These are phyloP conservation scores for Campylomormyrus numenius DNA, from an alignment of 2,113 vertebrate species.

Conservation along the genomic window DNA sequence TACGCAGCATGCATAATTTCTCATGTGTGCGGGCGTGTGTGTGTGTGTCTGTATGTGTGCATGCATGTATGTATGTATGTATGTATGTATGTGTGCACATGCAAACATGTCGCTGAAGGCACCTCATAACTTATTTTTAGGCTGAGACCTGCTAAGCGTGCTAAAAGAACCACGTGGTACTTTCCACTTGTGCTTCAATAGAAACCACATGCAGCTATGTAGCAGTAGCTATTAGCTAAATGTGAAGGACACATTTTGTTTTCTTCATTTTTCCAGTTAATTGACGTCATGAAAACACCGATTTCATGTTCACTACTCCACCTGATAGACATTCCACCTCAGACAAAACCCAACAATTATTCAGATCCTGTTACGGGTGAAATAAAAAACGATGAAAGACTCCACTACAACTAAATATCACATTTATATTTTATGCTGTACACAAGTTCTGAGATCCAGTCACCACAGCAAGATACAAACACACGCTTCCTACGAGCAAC, in stretches of 20 bases:
- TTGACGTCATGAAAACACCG: background rate
- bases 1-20: background rate
- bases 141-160: background rate
- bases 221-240: background rate
- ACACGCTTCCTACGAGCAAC: background rate
- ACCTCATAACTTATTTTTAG: background rate
- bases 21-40: background rate
- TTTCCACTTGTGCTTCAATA: background rate
- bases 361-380: background rate
- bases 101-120: background rate
- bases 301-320: background rate
- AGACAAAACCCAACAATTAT: background rate
- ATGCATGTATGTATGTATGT: no score
- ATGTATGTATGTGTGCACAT: background rate
- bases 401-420: background rate
- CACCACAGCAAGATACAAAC: background rate
- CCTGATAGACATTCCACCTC: background rate
- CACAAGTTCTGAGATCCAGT: background rate
- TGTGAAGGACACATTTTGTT: background rate
- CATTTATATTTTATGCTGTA: background rate
- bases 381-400: background rate
- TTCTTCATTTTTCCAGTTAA: background rate
- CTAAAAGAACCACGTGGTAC: background rate
- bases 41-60: no score
- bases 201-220: background rate